These are phyloP conservation scores for Xanthostigma xanthostigma DNA, from an alignment of 2,888 invertebrate species.

Conservation along the genomic window DNA sequence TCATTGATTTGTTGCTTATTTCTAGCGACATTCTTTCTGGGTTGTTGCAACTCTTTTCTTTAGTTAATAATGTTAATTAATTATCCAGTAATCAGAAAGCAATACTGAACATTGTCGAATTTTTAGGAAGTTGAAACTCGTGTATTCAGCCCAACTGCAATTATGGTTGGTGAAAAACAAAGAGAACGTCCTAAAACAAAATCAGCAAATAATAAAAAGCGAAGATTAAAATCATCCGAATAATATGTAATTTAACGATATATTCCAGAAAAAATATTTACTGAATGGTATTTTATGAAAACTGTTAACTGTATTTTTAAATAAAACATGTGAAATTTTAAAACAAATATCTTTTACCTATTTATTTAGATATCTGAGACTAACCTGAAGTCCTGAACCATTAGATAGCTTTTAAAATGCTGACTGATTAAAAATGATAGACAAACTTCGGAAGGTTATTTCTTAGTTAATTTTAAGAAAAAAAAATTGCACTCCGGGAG, in stretches of 20 bases:
- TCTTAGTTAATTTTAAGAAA: no score
- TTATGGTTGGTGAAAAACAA: constrained; percentile 15
- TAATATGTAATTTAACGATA: not conserved
- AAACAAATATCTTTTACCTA: no score
- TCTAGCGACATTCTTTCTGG: no score
- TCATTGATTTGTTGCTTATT: no score
- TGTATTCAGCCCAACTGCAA: constrained; percentile 33
- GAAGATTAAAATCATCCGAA: not conserved
- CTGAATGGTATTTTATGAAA: not conserved
- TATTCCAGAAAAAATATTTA: not conserved
- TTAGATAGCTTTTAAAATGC: no score
- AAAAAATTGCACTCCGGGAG: no score
- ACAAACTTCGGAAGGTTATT: no score
- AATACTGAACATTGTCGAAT: not conserved
- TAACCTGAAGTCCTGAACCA: no score
- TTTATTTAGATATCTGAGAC: no score
- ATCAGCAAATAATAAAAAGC: not conserved
- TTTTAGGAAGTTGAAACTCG: constrained; percentile 31
- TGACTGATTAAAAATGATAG: no score
- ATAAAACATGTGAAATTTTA: no score
- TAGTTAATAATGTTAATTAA: not conserved
- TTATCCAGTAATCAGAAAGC: not conserved
- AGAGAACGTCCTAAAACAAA: constrained; percentile 12
- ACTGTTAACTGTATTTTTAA: no score
- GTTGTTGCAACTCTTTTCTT: not conserved